Conservation (phyloP, 2,797 vertebrate genomes). For the Lepidocolaptes lacrymiger region DNA sequence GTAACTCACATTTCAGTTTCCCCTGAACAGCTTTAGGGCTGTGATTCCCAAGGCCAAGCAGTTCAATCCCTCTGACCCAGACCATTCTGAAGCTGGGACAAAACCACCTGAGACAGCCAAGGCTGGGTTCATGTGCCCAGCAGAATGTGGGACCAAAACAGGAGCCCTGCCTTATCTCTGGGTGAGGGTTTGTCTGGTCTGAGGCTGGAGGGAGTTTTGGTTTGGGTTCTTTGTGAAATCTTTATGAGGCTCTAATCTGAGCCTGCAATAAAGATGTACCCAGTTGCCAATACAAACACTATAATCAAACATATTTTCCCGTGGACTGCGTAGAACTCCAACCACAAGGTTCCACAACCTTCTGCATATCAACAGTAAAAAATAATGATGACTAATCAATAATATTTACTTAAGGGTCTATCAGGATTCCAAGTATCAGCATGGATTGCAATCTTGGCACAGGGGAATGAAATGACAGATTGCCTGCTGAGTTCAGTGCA, state of each 20-base stretch:
- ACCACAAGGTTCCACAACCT: neutral
- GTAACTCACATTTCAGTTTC: neutral
- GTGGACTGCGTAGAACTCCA: neutral
- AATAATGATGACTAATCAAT: slow-evolving; percentile 33
- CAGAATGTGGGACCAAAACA: neutral
- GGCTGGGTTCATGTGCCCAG: neutral
- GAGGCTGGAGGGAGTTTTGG: neutral
- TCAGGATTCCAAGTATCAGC: neutral
- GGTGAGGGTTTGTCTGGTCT: neutral
- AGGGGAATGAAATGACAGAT: slow-evolving; percentile 10
- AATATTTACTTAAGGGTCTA: slow-evolving; percentile 49
- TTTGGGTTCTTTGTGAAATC: neutral
- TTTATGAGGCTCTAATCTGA: neutral
- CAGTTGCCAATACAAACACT: neutral
- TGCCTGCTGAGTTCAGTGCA: neutral
- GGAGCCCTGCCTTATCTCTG: neutral
- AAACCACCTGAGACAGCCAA: neutral
- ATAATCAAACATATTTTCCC: neutral
- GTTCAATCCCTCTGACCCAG: neutral
- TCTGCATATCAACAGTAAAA: slow-evolving; percentile 47
- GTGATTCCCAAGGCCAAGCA: neutral
- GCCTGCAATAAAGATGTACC: neutral
- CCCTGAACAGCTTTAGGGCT: neutral
- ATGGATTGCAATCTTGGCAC: slow-evolving; percentile 25
- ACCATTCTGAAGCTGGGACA: neutral